Evolutionary conservation across 1,140 invertebrate genomes (phyloP), one percentile per base, ranked within the genome.

Genomic region (Hestina assimilis): DNA sequence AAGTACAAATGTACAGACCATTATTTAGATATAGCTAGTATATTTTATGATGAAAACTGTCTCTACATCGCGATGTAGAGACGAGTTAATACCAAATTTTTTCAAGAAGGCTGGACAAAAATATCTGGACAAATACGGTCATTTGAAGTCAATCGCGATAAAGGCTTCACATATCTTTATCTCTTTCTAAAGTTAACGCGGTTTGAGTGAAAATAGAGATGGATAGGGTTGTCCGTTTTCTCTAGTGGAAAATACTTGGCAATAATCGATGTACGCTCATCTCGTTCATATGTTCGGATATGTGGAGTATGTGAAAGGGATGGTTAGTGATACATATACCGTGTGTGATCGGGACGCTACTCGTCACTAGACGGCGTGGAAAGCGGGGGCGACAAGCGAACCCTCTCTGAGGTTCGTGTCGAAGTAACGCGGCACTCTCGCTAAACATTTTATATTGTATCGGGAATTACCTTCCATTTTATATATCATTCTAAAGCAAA

Each of bases 331-430:
- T 69, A 61, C 64, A 67, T 58, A 63, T 42, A 61, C 63, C 64
- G 52, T 69, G 55, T 72, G 65, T 70, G 69, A 56, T 67, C 58
- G 45, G 51, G 57, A 59, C 61, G 81, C 84, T 87, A 87, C 81
- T 87, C 82, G 74, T 68, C 84, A 72, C 76, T 76, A 86, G 84
- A 67, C 72, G 82, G 84, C 84, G 82, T 69, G 64, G 57, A 75
- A 75, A 74, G 54, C 50, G 63, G 53, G 57, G 42, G 45, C 52
- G 47, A 46, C 38, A 33, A 23, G 40, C 14, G 20, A 72, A 66
- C 48, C 58, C 42, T 55, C 35, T 28, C 38, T 20, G 11, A 31
- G 68, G 68, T 77, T 70, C 60, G 24, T 66, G 66, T 51, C 63
- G 40, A 24, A 42, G 57, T 53, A 38, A 11, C 9, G 8, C 6